Conservation (phyloP, 2,888 invertebrate species). For the Eupithecia subumbrata region DNA sequence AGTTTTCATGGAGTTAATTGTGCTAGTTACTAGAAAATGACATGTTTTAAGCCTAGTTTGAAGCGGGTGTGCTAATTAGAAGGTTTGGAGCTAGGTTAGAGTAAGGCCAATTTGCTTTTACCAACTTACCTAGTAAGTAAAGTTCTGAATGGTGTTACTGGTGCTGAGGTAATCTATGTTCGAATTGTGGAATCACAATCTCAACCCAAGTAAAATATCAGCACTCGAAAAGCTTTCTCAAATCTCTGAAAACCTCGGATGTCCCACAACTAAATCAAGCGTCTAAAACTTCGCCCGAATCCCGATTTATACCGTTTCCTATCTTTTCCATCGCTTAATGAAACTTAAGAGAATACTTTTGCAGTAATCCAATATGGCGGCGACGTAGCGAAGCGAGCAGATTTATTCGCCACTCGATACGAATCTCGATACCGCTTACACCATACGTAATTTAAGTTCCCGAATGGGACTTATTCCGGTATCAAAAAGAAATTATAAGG, state of each 20-base stretch:
- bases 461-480: slow-evolving; percentile 71
- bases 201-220: slow-evolving; percentile 20
- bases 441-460: slow-evolving; percentile 80
- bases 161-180: not conserved
- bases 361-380: slow-evolving; percentile 76
- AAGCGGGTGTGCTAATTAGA: slow-evolving; percentile 8
- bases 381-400: slow-evolving; percentile 50
- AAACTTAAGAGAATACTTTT: slow-evolving; percentile 81
- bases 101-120: not conserved
- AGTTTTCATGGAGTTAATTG: slow-evolving; percentile 7
- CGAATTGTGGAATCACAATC: not conserved
- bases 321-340: slow-evolving; percentile 79
- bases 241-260: slow-evolving; percentile 33
- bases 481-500: slow-evolving; percentile 80
- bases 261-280: slow-evolving; percentile 49
- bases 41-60: slow-evolving; percentile 10
- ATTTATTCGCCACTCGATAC: slow-evolving; percentile 76
- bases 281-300: slow-evolving; percentile 56
- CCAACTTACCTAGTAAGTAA: not conserved
- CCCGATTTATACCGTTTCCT: slow-evolving; percentile 62
- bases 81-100: not conserved
- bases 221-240: slow-evolving; percentile 28
- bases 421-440: slow-evolving; percentile 71
- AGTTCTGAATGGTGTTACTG: not conserved
- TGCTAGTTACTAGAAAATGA: not conserved